Evolutionary conservation across 2,113 vertebrate species (phyloP).

Genomic region (Myodes glareolus): DNA sequence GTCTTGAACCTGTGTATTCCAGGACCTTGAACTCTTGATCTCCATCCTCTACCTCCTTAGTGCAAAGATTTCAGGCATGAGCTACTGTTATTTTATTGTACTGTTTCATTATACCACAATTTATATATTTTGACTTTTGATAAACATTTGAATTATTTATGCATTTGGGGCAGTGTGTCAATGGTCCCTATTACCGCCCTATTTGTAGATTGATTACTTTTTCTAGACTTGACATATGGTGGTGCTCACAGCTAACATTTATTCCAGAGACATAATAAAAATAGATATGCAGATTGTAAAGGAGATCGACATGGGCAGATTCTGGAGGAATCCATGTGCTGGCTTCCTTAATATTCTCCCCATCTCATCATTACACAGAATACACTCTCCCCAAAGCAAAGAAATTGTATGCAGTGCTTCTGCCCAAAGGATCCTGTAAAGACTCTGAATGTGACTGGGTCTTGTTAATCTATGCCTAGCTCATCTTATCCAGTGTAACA

Average conservation of each 20-base stretch:
- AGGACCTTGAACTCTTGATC: background rate
- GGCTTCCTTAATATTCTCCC: background rate
- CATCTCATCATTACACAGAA: background rate
- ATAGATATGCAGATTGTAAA: background rate
- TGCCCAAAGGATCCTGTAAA: background rate
- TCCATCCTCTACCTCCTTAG: no score
- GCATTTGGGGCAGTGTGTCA: background rate
- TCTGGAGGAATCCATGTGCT: background rate
- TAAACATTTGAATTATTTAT: conserved; percentile 2
- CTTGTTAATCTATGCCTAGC: background rate
- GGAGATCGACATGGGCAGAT: background rate
- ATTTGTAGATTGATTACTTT: conserved; percentile 25
- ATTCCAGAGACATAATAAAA: background rate
- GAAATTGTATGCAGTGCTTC: background rate
- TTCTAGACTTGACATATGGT: background rate
- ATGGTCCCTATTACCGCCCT: no score
- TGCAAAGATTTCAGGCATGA: background rate
- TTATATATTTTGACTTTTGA: background rate
- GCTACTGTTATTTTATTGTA: background rate
- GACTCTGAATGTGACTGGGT: background rate
- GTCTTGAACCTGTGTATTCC: background rate
- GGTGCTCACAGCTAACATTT: conserved; percentile 15
- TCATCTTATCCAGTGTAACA: background rate
- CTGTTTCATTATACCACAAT: background rate
- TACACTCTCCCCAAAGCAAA: background rate